Evolutionary conservation across 1,140 invertebrate species (phyloP), one percentile per base, ranked within the genome.

Genomic region (Brachionus asplanchnoidis): DNA sequence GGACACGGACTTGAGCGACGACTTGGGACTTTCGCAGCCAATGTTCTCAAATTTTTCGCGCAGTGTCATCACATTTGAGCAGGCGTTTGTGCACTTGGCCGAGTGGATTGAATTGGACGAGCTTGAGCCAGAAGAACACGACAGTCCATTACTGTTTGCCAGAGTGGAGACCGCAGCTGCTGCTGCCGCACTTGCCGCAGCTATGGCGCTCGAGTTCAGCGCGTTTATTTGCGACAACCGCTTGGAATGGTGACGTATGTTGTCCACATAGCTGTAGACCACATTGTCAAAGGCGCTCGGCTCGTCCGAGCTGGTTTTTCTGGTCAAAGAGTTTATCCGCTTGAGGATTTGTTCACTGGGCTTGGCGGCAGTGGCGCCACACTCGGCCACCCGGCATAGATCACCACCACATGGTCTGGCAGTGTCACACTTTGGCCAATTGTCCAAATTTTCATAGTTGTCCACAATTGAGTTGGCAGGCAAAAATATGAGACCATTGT

Each of bases 201-300:
- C 79, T 7, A 60, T 82, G 9, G 53, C 79, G 40, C 23, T 60
- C 28, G 79, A 82, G 3, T 82, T 46, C 2, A 82, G 26, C 11
- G 40, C 44, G 42, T 82, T 68, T 65, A 68, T 82, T 82, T 82
- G 28, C 1, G 53, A 68, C 26, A 82, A 32, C 4, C 79, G 50
- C 8, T 82, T 82, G 1, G 79, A 82, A 82, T 82, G 53, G 23
- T 82, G 53, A 12, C 79, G 50, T 44, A 82, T 44, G 28, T 82
- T 82, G 42, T 82, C 53, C 12, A 82, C 79, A 68, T 82, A 82
- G 40, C 79, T 82, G 40, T 82, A 82, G 42, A 82, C 79, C 14
- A 65, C 17, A 46, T 82, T 82, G 40, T 82, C 79, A 68, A 65
- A 82, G 2, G 79, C 79, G 28, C 66, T 82, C 53, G 53, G 23